Percentiles rank a stretch among this genome's conserved stretches.
phyloP scores from a whole-genome alignment of 2,797 vertebrate genomes.

The Lates japonicus region DNA sequence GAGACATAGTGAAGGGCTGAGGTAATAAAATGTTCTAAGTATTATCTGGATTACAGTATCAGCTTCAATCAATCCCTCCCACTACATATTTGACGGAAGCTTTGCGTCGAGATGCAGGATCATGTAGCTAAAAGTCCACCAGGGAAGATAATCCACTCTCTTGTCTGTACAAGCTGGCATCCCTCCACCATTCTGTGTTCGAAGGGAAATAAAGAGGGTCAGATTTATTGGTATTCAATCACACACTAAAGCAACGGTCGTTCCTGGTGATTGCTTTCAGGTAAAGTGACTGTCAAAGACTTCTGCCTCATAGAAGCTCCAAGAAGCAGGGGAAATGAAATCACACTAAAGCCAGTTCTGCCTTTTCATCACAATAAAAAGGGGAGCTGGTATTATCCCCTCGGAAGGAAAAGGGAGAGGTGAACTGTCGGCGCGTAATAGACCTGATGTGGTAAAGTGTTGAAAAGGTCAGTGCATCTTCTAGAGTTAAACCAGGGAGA shows the following conservation, averaged over 20 bases:
- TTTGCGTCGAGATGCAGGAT: conserved; percentile 42
- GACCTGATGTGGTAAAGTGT: conserved; percentile 70
- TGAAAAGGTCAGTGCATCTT: conserved; percentile 80
- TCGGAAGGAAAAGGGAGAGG: conserved; percentile 47
- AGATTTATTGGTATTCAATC: conserved; percentile 73
- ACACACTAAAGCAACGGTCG: conserved; percentile 47
- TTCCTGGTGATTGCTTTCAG: conserved; percentile 69
- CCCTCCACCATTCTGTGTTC: conserved; percentile 43
- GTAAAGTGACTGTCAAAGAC: conserved; percentile 61
- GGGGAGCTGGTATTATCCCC: conserved; percentile 57
- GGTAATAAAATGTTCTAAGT: conserved; percentile 28
- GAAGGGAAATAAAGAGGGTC: conserved; percentile 57
- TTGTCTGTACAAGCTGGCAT: conserved; percentile 44
- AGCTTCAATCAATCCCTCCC: conserved; percentile 50
- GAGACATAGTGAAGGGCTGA: background rate
- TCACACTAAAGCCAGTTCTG: conserved; percentile 44
- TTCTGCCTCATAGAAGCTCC: conserved; percentile 42
- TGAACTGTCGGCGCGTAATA: conserved; percentile 68
- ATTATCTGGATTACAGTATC: conserved; percentile 45
- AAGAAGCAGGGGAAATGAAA: conserved; percentile 59
- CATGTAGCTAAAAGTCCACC: conserved; percentile 48
- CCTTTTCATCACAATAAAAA: conserved; percentile 68
- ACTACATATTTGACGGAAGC: conserved; percentile 53
- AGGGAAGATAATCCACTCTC: conserved; percentile 66
- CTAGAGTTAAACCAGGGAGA: conserved; percentile 72